These are phyloP conservation scores for Aurelia coerulea DNA, from an alignment of 30 jellyfish, hydroid and myxozoan genomes.

Conservation along the genomic window DNA sequence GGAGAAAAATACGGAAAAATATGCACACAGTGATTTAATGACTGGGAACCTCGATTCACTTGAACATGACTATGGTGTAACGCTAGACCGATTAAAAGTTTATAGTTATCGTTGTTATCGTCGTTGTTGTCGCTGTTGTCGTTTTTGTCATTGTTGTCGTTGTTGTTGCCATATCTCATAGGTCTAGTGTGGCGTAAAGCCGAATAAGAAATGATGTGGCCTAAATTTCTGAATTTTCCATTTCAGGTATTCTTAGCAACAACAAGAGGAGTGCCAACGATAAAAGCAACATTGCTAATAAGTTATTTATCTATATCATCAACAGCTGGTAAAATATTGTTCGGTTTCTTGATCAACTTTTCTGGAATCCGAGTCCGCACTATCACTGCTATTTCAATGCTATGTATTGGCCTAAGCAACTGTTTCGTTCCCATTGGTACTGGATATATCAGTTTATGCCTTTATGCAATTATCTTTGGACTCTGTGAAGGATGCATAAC, in stretches of 20 bases:
- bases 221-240: not conserved
- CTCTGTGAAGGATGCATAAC: conserved; percentile 67
- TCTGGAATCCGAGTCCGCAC: conserved; percentile 32
- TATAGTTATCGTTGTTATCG: no score
- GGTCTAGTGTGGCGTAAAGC: not conserved
- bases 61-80: no score
- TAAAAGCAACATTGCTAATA: conserved; percentile 54
- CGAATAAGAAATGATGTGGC: no score
- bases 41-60: no score
- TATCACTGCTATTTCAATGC: conserved; percentile 56
- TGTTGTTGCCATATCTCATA: not conserved
- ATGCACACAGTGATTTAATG: no score
- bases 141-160: no score
- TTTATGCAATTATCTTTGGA: conserved; percentile 50
- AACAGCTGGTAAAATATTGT: conserved; percentile 54
- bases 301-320: conserved; percentile 62
- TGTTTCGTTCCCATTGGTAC: conserved; percentile 45
- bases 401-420: conserved; percentile 65
- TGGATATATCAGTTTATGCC: conserved; percentile 10
- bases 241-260: conserved; percentile 49
- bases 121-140: no score
- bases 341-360: conserved; percentile 53
- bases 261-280: conserved; percentile 42
- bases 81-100: no score
- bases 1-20: no score